Conservation (phyloP, 2,888 invertebrate genomes). For the Rotaria socialis region DNA sequence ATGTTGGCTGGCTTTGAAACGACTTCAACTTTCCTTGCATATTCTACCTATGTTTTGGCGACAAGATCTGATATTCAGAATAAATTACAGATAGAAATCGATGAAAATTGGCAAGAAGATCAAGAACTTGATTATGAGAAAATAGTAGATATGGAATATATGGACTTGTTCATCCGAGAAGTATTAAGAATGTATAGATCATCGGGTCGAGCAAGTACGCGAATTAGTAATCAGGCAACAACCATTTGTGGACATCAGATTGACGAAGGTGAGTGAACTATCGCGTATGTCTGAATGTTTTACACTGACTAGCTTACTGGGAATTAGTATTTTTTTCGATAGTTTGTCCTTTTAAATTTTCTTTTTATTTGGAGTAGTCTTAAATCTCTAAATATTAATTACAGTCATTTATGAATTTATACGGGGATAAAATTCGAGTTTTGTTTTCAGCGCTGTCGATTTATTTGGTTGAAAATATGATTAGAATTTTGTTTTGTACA, state of each 20-base stretch:
- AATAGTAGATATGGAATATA: conserved; percentile 35
- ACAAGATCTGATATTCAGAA: conserved; percentile 37
- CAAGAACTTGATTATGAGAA: conserved; percentile 35
- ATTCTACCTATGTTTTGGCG: conserved; percentile 25
- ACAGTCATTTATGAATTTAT: too few relatives aligned
- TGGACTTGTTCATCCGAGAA: conserved; percentile 40
- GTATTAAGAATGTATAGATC: conserved; percentile 37
- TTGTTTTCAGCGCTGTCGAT: too few relatives aligned
- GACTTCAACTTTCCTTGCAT: conserved; percentile 27
- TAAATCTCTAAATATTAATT: too few relatives aligned
- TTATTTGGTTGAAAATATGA: not conserved
- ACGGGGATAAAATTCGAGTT: too few relatives aligned
- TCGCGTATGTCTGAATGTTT: too few relatives aligned
- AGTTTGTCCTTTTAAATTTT: too few relatives aligned
- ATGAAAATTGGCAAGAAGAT: not conserved
- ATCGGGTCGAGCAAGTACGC: not conserved
- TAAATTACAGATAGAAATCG: conserved; percentile 27
- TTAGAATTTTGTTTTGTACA: not conserved
- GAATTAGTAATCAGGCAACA: not conserved
- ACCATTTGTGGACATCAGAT: not conserved
- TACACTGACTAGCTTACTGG: too few relatives aligned
- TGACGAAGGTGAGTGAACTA: not conserved
- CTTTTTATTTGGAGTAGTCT: too few relatives aligned
- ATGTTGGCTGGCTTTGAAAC: conserved; percentile 43
- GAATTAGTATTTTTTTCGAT: too few relatives aligned